Conservation (phyloP, 35 echinoderm and acorn worm species). For the Stichopus chloronotus region DNA sequence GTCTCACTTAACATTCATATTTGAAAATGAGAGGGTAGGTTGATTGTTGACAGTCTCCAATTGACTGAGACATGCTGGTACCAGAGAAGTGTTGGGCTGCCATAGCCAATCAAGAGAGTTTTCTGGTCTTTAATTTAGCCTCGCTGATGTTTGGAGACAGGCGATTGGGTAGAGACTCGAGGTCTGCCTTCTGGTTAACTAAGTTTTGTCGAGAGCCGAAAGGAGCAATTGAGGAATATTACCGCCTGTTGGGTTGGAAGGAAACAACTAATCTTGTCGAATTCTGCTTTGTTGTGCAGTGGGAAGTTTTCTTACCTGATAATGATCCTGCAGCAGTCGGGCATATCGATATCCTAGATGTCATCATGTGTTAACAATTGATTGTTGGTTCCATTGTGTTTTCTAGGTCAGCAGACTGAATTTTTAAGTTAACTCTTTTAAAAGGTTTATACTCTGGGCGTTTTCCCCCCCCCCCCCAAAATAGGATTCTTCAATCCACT, state of each 20-base stretch:
- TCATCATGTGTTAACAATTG: neutral
- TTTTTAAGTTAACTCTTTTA: too few relatives aligned
- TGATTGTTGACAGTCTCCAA: constrained; percentile 50
- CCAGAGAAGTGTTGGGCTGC: constrained; percentile 47
- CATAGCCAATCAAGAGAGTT: constrained; percentile 51
- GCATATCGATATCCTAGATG: constrained; percentile 12
- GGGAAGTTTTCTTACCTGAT: constrained; percentile 34
- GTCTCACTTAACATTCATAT: constrained; percentile 58
- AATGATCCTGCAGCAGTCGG: neutral
- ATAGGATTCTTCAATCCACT: too few relatives aligned
- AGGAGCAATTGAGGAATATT: constrained; percentile 44
- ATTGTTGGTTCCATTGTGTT: neutral
- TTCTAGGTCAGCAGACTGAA: neutral
- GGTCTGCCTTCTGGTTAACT: neutral
- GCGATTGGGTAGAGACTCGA: constrained; percentile 33
- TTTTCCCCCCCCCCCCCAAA: too few relatives aligned
- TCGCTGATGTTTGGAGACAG: constrained; percentile 41
- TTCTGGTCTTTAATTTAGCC: constrained; percentile 40
- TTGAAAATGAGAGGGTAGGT: constrained; percentile 48
- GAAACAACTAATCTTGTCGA: constrained; percentile 42
- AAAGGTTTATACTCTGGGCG: too few relatives aligned
- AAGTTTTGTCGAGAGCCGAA: neutral
- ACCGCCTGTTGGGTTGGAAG: constrained; percentile 36
- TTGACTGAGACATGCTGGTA: constrained; percentile 57
- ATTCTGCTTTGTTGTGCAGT: neutral